Conservation (phyloP, 2,888 invertebrate species). For the Phaonia tiefii region DNA sequence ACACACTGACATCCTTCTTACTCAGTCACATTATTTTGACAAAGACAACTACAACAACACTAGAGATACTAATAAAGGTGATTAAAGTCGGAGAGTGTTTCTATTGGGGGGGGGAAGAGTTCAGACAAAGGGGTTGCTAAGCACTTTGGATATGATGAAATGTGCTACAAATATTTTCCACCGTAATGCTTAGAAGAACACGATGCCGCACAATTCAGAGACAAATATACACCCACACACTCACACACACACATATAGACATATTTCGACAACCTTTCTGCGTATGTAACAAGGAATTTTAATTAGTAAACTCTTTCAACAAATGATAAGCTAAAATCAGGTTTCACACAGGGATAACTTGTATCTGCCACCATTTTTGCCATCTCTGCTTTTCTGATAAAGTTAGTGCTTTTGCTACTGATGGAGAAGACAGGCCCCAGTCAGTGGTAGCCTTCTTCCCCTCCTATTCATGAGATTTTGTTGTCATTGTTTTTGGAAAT, state of each 20-base stretch:
- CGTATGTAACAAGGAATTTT: constrained; percentile 50
- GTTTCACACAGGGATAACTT: background rate
- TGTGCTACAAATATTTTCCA: constrained; percentile 33
- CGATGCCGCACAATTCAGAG: too few species aligned
- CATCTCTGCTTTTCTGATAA: too few species aligned
- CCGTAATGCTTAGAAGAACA: constrained; percentile 15
- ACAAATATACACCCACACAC: background rate
- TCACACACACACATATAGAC: background rate
- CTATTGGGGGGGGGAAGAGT: background rate
- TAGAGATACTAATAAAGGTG: constrained; percentile 25
- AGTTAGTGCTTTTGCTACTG: too few species aligned
- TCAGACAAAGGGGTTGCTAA: background rate
- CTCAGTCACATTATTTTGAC: constrained; percentile 8
- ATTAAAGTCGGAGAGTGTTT: constrained; percentile 33
- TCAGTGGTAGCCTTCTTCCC: background rate
- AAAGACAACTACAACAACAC: constrained; percentile 23
- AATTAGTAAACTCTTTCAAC: constrained; percentile 57
- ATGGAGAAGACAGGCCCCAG: background rate
- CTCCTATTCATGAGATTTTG: background rate
- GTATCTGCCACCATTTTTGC: background rate
- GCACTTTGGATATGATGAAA: constrained; percentile 13
- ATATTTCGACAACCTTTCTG: background rate
- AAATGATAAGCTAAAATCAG: constrained; percentile 46
- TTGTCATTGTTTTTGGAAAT: constrained; percentile 16
- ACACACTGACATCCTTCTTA: background rate